Conservation (phyloP, 2,797 vertebrate genomes). For the Peromyscus nudipes region DNA sequence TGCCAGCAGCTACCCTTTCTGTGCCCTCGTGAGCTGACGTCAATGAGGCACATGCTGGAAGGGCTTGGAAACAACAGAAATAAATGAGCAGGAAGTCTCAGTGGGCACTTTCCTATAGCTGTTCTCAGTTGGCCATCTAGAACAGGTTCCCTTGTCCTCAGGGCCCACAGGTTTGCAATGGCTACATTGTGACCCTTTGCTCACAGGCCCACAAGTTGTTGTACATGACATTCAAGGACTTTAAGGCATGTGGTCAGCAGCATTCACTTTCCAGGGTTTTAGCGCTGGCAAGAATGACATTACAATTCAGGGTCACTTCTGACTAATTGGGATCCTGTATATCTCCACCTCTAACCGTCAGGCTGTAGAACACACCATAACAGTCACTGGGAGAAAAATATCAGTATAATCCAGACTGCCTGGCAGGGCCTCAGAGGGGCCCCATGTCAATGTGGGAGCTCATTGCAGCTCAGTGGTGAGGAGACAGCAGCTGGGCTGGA, state of each 20-base stretch:
- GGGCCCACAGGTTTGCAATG: neutral
- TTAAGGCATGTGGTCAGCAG: neutral
- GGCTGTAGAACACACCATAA: neutral
- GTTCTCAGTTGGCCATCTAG: neutral
- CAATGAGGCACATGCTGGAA: neutral
- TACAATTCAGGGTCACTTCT: neutral
- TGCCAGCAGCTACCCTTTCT: neutral
- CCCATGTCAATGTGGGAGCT: neutral
- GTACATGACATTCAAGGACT: neutral
- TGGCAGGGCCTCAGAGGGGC: neutral
- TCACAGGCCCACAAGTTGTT: neutral
- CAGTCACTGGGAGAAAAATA: neutral
- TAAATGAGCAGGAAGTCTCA: neutral
- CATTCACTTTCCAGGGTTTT: neutral
- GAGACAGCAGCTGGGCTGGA: neutral
- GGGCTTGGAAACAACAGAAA: neutral
- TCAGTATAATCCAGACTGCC: accelerated
- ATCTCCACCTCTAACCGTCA: neutral
- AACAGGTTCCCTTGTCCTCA: neutral
- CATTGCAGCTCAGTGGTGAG: neutral
- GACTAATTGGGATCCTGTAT: neutral
- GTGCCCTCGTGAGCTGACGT: neutral
- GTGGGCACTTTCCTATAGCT: neutral
- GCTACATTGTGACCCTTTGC: neutral
- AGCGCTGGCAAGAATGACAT: neutral